phyloP scores from a whole-genome alignment of 2,888 invertebrate species.

The Lasioglossum pauxillum region DNA sequence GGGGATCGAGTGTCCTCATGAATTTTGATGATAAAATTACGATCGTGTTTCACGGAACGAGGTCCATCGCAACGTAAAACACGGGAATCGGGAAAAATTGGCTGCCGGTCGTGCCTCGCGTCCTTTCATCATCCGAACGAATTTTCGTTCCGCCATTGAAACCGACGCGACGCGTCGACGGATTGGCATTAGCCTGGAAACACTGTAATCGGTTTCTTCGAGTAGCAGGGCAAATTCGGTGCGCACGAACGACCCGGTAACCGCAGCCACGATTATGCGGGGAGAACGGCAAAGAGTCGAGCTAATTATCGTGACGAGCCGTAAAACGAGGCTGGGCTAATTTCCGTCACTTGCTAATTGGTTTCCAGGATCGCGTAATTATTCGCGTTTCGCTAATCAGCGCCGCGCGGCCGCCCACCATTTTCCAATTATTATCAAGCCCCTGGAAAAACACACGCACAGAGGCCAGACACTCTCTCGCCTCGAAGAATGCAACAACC shows the following conservation, averaged over 20 bases:
- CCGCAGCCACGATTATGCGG: slow-evolving; percentile 40
- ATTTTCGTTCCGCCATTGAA: slow-evolving; percentile 6
- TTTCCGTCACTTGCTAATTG: slow-evolving; percentile 63
- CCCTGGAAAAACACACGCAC: slow-evolving; percentile 39
- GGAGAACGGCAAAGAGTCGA: slow-evolving; percentile 55
- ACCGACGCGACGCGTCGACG: neutral
- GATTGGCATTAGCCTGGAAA: slow-evolving; percentile 18
- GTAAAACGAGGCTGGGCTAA: slow-evolving; percentile 61
- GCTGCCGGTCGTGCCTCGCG: slow-evolving; percentile 11
- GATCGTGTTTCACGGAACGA: neutral
- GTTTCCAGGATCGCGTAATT: slow-evolving; percentile 59
- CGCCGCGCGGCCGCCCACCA: slow-evolving; percentile 25
- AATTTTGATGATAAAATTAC: neutral
- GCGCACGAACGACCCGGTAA: slow-evolving; percentile 35
- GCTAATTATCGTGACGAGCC: slow-evolving; percentile 64
- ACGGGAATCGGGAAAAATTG: slow-evolving; percentile 24
- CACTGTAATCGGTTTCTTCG: slow-evolving; percentile 53
- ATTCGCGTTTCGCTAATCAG: slow-evolving; percentile 65
- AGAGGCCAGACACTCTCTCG: neutral
- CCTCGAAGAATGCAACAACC: neutral
- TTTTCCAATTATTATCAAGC: slow-evolving; percentile 44
- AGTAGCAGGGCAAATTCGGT: slow-evolving; percentile 28
- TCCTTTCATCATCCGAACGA: slow-evolving; percentile 25
- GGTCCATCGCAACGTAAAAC: no score
- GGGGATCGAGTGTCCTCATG: neutral